phyloP scores from a whole-genome alignment of 2,888 invertebrate species.

The Aleiodes alternator region DNA sequence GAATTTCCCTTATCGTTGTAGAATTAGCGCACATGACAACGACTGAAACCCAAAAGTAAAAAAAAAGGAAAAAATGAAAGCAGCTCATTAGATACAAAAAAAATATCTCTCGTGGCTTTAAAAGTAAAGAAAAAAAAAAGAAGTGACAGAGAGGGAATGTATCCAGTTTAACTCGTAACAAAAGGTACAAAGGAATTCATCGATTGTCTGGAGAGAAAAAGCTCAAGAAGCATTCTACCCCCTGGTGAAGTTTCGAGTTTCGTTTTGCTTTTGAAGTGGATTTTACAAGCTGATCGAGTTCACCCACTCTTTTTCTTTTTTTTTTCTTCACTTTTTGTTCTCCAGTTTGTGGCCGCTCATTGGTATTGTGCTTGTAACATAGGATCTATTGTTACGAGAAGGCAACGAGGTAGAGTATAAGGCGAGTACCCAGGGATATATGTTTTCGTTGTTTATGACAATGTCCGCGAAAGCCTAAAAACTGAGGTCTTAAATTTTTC shows the following conservation, averaged over 20 bases:
- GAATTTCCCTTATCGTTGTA: conserved; percentile 91
- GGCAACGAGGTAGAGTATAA: neutral
- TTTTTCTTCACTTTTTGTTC: conserved; percentile 22
- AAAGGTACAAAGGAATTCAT: conserved; percentile 20
- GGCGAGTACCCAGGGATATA: neutral
- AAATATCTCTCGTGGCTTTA: conserved; percentile 7
- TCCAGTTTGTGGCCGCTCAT: conserved; percentile 5
- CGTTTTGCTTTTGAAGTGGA: conserved; percentile 21
- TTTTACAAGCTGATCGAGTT: conserved; percentile 20
- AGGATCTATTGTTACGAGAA: neutral
- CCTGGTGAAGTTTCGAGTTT: conserved; percentile 17
- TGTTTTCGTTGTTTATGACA: no score
- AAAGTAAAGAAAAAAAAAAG: conserved; percentile 14
- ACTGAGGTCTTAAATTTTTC: no score
- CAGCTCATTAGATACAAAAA: conserved; percentile 1
- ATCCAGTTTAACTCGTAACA: conserved; percentile 9
- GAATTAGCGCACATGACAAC: conserved; percentile 96
- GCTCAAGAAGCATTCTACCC: conserved; percentile 10
- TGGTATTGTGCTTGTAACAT: conserved; percentile 8
- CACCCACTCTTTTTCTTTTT: neutral
- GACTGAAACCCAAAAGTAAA: conserved; percentile 81
- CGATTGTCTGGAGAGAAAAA: conserved; percentile 21
- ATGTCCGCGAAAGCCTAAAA: no score
- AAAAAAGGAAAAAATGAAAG: neutral
- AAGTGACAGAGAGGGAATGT: conserved; percentile 11